phyloP scores from a whole-genome alignment of 1,140 invertebrate species.

The Drosophila pseudoananassae region DNA sequence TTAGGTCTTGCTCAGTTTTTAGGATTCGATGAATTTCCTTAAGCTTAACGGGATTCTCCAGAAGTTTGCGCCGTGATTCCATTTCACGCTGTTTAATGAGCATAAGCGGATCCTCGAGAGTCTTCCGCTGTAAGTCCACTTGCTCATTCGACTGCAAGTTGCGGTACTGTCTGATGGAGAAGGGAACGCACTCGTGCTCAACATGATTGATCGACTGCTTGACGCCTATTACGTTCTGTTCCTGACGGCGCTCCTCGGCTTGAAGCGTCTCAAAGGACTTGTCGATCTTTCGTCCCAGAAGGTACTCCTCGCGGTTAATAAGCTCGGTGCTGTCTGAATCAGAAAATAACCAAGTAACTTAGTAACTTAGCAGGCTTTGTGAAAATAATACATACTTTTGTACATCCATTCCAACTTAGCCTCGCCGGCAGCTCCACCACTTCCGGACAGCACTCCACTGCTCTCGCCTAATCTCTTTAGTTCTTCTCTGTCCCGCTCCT shows the following conservation, averaged over 20 bases:
- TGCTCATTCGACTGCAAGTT: constrained; percentile 85
- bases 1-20: constrained; percentile 86
- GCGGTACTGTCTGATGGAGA: constrained; percentile 86
- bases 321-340: constrained; percentile 63
- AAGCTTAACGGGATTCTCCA: constrained; percentile 96
- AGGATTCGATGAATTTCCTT: constrained; percentile 92
- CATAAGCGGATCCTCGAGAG: constrained; percentile 95
- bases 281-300: constrained; percentile 93
- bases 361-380: too few species aligned
- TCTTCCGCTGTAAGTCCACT: constrained; percentile 92
- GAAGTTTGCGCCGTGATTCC: constrained; percentile 90
- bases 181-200: constrained; percentile 91
- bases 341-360: not conserved
- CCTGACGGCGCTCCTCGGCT: constrained; percentile 86
- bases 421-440: constrained; percentile 84
- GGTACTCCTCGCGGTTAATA: constrained; percentile 93
- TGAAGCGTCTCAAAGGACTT: constrained; percentile 91
- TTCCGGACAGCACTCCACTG: constrained; percentile 85
- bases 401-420: constrained; percentile 96
- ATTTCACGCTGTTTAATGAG: constrained; percentile 93
- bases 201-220: constrained; percentile 87
- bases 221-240: constrained; percentile 74
- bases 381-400: constrained; percentile 85
- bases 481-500: constrained; percentile 88
- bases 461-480: constrained; percentile 87